Percentiles rank a stretch among this genome's conserved stretches.
phyloP scores from a whole-genome alignment of 2,113 vertebrate genomes.

The Myanophis thanlyinensis region DNA sequence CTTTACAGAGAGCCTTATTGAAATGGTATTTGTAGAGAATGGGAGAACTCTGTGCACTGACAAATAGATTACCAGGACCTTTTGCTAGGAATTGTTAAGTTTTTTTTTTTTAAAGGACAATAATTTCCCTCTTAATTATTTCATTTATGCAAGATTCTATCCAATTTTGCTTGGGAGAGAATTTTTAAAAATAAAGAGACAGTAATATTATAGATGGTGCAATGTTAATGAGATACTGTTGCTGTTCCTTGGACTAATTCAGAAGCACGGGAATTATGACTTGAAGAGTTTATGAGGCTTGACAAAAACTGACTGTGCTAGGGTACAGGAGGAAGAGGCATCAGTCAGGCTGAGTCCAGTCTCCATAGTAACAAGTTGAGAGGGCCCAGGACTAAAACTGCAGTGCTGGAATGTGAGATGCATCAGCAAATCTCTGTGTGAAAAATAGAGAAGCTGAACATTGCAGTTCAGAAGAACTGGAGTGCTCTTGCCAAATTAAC shows the following conservation, averaged over 20 bases:
- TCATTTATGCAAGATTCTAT: slow-evolving; percentile 70
- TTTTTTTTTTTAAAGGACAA: slow-evolving; percentile 63
- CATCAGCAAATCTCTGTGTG: background rate
- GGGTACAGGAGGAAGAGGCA: slow-evolving; percentile 34
- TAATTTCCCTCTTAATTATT: slow-evolving; percentile 75
- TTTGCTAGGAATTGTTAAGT: slow-evolving; percentile 56
- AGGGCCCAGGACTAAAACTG: slow-evolving; percentile 37
- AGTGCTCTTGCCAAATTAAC: background rate
- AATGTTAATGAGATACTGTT: slow-evolving; percentile 61
- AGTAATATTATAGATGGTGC: slow-evolving; percentile 19
- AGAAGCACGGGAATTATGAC: slow-evolving; percentile 51
- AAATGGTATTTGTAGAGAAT: slow-evolving; percentile 26
- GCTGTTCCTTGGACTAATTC: slow-evolving; percentile 43
- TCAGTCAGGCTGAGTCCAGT: slow-evolving; percentile 43
- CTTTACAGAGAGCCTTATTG: slow-evolving; percentile 29
- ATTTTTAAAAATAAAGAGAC: background rate
- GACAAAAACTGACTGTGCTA: slow-evolving; percentile 58
- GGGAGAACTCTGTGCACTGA: slow-evolving; percentile 62
- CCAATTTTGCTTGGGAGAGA: slow-evolving; percentile 66
- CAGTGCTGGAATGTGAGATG: slow-evolving; percentile 7
- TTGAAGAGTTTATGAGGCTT: slow-evolving; percentile 49
- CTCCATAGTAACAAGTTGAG: slow-evolving; percentile 31
- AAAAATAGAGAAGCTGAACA: background rate
- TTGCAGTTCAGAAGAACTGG: background rate
- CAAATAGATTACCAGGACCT: slow-evolving; percentile 68